These are phyloP conservation scores for Hirundichthys speculiger DNA, from an alignment of 2,113 vertebrate species.

Conservation along the genomic window DNA sequence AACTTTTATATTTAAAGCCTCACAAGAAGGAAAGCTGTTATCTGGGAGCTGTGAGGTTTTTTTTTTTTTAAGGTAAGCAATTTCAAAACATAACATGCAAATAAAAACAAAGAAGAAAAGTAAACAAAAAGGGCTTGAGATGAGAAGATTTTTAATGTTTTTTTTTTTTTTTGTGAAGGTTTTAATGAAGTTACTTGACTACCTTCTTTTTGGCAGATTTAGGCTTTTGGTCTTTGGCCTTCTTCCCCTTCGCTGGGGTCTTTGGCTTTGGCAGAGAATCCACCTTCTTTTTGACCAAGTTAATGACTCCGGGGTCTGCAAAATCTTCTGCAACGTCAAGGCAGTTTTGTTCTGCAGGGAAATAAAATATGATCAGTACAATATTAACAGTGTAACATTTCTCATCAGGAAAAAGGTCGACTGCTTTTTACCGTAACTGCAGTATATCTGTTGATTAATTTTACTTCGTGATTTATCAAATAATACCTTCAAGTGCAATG, in stretches of 20 bases:
- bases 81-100: not conserved
- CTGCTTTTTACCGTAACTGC: too few species aligned
- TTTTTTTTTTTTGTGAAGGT: not conserved
- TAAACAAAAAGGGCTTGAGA: not conserved
- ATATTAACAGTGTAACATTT: too few species aligned
- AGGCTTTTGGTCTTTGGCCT: slow-evolving; percentile 56
- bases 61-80: not conserved
- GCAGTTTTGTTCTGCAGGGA: slow-evolving; percentile 80
- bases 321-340: slow-evolving; percentile 86
- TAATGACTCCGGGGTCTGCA: slow-evolving; percentile 82
- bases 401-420: too few species aligned
- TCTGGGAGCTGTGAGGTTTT: too few species aligned
- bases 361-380: slow-evolving; percentile 38
- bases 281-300: slow-evolving; percentile 83
- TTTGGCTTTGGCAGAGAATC: slow-evolving; percentile 77
- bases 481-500: too few species aligned
- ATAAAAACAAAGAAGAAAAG: not conserved
- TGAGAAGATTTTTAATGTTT: slow-evolving; percentile 15
- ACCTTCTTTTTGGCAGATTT: slow-evolving; percentile 75
- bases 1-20: too few species aligned
- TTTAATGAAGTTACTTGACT: slow-evolving; percentile 14
- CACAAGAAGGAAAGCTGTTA: too few species aligned
- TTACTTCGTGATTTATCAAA: too few species aligned
- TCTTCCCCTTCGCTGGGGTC: slow-evolving; percentile 71
- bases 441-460: too few species aligned